Percentiles rank a stretch among this genome's conserved stretches.
phyloP scores from a whole-genome alignment of 2,797 vertebrate species.

The Catostomus latipinnis region DNA sequence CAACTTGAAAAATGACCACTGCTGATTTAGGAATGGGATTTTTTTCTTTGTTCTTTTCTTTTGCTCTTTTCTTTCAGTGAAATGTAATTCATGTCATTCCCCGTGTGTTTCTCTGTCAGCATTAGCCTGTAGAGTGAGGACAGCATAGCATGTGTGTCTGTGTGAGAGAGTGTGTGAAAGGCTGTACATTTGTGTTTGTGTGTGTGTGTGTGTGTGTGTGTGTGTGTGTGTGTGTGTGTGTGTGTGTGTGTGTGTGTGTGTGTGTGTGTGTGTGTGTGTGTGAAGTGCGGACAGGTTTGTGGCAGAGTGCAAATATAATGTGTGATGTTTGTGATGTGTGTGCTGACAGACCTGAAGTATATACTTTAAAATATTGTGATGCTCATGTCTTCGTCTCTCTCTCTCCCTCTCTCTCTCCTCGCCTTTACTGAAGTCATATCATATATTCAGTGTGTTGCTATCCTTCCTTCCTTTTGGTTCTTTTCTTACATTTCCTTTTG shows the following conservation, averaged over 20 bases:
- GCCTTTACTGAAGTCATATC: background rate
- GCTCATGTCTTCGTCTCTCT: background rate
- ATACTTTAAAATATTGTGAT: background rate
- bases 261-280: constrained; percentile 35
- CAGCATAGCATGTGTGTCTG: constrained; percentile 35
- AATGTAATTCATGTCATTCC: constrained; percentile 50
- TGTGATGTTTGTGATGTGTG: too few species aligned
- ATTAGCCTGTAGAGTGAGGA: constrained; percentile 50
- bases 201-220: constrained; percentile 48
- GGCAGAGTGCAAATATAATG: too few species aligned
- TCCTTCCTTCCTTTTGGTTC: too few species aligned
- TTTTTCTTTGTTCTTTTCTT: constrained; percentile 47
- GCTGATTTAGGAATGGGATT: constrained; percentile 58
- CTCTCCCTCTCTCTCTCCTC: background rate
- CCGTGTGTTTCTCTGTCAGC: constrained; percentile 57
- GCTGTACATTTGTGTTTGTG: constrained; percentile 30
- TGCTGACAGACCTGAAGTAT: constrained; percentile 50
- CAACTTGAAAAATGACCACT: constrained; percentile 35
- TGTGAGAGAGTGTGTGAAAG: constrained; percentile 16
- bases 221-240: too few species aligned
- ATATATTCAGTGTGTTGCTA: background rate
- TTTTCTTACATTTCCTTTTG: too few species aligned
- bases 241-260: constrained; percentile 26
- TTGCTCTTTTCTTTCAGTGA: constrained; percentile 48
- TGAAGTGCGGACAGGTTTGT: constrained; percentile 23